Percentiles rank a stretch among this genome's conserved stretches.
These are phyloP conservation scores for Potamarius usumacintae DNA, from an alignment of 2,113 vertebrate genomes.

Conservation along the genomic window DNA sequence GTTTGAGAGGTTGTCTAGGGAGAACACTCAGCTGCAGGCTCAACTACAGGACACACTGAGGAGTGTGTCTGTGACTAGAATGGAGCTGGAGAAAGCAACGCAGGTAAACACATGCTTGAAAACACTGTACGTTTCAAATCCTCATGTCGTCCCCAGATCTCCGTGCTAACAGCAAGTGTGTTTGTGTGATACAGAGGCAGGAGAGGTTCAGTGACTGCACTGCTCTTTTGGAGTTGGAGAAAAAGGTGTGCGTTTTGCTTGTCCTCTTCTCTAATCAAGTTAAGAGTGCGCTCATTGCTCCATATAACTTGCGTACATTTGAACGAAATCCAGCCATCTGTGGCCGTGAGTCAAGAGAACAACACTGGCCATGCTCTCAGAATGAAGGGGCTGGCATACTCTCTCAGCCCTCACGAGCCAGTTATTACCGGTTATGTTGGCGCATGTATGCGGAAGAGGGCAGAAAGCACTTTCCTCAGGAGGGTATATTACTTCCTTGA, in stretches of 20 bases:
- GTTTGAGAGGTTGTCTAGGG: constrained; percentile 76
- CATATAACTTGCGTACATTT: no score
- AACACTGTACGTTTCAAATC: not conserved
- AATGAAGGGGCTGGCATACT: not conserved
- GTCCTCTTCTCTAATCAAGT: not conserved
- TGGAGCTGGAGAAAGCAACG: constrained; percentile 79
- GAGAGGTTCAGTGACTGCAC: constrained; percentile 80
- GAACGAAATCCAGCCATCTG: no score
- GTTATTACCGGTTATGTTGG: no score
- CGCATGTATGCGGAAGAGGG: not conserved
- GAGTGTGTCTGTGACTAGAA: constrained; percentile 71
- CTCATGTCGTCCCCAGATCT: not conserved
- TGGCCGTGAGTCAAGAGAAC: not conserved
- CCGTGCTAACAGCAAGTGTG: not conserved
- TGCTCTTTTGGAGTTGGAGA: constrained; percentile 77
- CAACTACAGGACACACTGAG: constrained; percentile 81
- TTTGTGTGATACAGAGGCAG: constrained; percentile 70
- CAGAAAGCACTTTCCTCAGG: not conserved
- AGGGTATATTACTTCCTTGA: not conserved
- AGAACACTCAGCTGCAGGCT: constrained; percentile 77
- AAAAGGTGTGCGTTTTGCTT: constrained; percentile 70
- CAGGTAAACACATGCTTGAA: constrained; percentile 63
- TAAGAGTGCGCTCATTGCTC: not conserved
- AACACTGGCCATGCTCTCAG: not conserved
- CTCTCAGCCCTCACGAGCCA: not conserved